These are phyloP conservation scores for Corythaeola cristata DNA, from an alignment of 2,113 vertebrate genomes.

Conservation along the genomic window DNA sequence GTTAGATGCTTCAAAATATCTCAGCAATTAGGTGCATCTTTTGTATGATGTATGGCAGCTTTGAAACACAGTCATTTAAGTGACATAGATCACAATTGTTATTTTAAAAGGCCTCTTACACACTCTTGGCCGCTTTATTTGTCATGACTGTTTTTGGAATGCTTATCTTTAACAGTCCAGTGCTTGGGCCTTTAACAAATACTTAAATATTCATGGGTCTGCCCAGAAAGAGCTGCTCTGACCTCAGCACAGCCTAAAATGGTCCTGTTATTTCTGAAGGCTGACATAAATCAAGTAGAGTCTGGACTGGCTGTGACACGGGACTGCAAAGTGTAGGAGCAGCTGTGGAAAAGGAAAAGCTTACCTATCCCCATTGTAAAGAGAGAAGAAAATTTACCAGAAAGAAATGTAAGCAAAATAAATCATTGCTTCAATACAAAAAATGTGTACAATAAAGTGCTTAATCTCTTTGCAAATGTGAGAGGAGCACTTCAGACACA, in stretches of 20 bases:
- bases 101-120: neutral
- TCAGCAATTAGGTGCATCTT: neutral
- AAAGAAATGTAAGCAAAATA: slow-evolving; percentile 25
- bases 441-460: neutral
- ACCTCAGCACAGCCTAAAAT: neutral
- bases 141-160: neutral
- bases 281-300: neutral
- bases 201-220: neutral
- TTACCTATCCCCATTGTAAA: neutral
- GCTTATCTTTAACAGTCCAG: neutral
- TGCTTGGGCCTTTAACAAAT: neutral
- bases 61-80: neutral
- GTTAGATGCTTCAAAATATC: neutral
- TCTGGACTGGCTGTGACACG: neutral
- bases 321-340: neutral
- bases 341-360: neutral
- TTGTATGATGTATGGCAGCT: neutral
- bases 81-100: neutral
- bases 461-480: neutral
- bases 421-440: neutral
- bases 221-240: neutral
- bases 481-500: neutral
- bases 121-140: slow-evolving; percentile 30
- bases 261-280: neutral
- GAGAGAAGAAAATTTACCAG: neutral